Base-by-base conservation (phyloP, 2,113 vertebrate genomes). In the Neolamprologus caudopunctatus region DNA sequence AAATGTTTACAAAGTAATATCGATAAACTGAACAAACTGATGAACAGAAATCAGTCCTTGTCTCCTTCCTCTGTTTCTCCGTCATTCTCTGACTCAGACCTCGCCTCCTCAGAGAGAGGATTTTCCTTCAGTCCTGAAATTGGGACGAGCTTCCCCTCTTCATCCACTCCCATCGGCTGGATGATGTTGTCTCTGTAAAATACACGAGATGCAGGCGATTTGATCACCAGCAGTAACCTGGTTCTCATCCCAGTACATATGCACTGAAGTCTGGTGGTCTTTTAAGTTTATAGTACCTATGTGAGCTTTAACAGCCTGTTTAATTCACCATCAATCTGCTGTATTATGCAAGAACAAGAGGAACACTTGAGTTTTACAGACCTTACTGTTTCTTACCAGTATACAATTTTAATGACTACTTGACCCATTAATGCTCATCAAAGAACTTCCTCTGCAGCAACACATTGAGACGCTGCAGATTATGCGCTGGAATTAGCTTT, bases 151-250 rank as follows among this genome's bases (percentile, higher is more conserved):
- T 90, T 93, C 79, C 96, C 96, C 8, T 95, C 93, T 24, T 91
- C 80, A 47, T 96, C 86, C 88, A 96, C 85, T 84, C 86, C 93
- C 95, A 96, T 94, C 1, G 96, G 93, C 87, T 95, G 93, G 84
- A 96, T 95, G 17, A 95, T 88, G 63, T 86, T 86, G 3, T 93
- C 93, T 78, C 96, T 96, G 92, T 14, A 75, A 84, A 85, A 54
- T 37, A 78, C 61, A 71, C 1, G 16, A 13, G 13, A 8, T 9
- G 8, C 9, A 16, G 40, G 61, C 2, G 3, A 13, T 33, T 73
- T 50, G 24, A 42, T 14, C 16, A 33, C 10, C 11, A 12, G 24
- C 19, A 51, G 47, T 40, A 9, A 40, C 6, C 9, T 16, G 17
- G 17, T 11, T 55, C 45, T 37, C 17, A 55, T 73, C 21, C 35